Evolutionary conservation across 2,113 vertebrate species (phyloP).

Genomic region (Ochotona curzoniae): DNA sequence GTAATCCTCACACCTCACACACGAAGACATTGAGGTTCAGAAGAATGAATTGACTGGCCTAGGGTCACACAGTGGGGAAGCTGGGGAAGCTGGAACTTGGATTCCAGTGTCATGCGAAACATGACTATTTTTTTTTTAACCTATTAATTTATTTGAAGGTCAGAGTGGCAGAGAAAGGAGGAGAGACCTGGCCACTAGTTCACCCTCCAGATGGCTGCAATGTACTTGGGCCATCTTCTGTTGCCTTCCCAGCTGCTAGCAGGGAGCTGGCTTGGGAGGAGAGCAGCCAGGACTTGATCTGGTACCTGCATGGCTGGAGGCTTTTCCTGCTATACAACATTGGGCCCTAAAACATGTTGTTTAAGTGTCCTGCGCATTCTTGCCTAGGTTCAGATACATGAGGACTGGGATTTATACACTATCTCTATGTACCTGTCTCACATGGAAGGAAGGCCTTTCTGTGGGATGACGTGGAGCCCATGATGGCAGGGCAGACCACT

Average conservation of each 20-base stretch:
- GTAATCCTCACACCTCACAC: conserved; percentile 1
- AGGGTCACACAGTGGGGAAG: conserved; percentile 49
- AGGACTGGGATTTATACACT: conserved; percentile 45
- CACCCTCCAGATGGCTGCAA: too few relatives aligned
- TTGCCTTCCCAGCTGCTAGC: too few relatives aligned
- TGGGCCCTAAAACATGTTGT: conserved; percentile 2
- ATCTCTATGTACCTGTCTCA: not conserved
- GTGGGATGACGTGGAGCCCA: not conserved
- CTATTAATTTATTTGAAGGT: too few relatives aligned
- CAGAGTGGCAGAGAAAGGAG: too few relatives aligned
- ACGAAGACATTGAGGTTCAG: conserved; percentile 46
- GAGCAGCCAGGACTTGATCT: too few relatives aligned
- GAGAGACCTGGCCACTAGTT: too few relatives aligned
- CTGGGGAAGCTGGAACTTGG: conserved; percentile 29
- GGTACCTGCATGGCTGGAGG: too few relatives aligned
- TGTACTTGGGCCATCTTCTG: too few relatives aligned
- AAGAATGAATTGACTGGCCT: conserved; percentile 35
- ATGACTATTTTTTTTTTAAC: not conserved
- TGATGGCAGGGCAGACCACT: not conserved
- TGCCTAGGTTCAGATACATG: not conserved
- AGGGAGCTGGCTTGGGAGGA: too few relatives aligned
- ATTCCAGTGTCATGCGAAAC: conserved; percentile 13
- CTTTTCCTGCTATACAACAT: not conserved
- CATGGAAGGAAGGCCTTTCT: conserved; percentile 16
- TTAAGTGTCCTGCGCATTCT: conserved; percentile 1